Conservation (phyloP, 2,113 vertebrate species). For the Poeciliopsis turrubarensis region DNA sequence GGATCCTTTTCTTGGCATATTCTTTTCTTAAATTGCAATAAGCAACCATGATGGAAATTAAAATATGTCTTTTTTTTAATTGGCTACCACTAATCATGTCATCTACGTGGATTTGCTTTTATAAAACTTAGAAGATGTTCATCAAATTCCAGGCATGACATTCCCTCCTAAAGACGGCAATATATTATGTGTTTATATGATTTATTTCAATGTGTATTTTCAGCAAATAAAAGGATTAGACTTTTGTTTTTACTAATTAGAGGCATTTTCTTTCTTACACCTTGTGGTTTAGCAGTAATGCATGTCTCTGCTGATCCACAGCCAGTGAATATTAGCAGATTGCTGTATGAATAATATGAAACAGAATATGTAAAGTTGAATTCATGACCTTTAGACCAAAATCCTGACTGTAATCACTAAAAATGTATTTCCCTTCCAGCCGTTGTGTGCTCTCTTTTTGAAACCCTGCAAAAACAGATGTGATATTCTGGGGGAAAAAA, state of each 20-base stretch:
- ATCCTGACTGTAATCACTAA: constrained; percentile 28
- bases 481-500: neutral
- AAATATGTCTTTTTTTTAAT: constrained; percentile 54
- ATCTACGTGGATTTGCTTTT: constrained; percentile 19
- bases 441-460: constrained; percentile 17
- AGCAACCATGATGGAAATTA: constrained; percentile 55
- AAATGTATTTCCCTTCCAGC: constrained; percentile 36
- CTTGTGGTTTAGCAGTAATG: constrained; percentile 23
- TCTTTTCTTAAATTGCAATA: constrained; percentile 56
- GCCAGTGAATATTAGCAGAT: constrained; percentile 33
- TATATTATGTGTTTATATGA: constrained; percentile 12
- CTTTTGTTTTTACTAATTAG: constrained; percentile 1
- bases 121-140: constrained; percentile 32
- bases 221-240: constrained; percentile 26
- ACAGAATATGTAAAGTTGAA: constrained; percentile 33
- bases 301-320: constrained; percentile 31
- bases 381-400: constrained; percentile 32
- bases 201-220: constrained; percentile 10
- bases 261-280: constrained; percentile 15
- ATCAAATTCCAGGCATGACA: constrained; percentile 44
- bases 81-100: constrained; percentile 48
- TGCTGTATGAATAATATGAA: constrained; percentile 42
- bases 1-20: constrained; percentile 57
- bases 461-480: constrained; percentile 11
- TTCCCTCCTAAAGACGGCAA: constrained; percentile 33